Conservation (phyloP, 2,797 vertebrate species). For the Scolopax rusticola region DNA sequence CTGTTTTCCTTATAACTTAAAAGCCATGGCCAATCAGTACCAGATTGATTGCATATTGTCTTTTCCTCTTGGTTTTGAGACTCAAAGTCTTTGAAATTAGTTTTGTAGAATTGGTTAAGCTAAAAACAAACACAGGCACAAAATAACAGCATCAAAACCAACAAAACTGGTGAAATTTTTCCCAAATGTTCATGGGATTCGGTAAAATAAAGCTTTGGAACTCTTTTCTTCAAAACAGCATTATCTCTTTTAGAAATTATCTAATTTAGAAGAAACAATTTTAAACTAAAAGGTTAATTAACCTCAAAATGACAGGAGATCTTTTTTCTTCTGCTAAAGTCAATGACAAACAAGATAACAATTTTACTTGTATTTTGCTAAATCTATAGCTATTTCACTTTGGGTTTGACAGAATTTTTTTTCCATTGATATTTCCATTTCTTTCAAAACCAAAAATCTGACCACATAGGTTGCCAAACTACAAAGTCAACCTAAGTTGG, state of each 20-base stretch:
- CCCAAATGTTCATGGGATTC: background rate
- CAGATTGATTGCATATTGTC: background rate
- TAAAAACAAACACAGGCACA: background rate
- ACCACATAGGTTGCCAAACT: background rate
- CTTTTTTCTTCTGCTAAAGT: background rate
- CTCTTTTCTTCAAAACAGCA: background rate
- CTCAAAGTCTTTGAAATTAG: background rate
- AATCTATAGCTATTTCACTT: background rate
- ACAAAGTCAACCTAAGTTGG: background rate
- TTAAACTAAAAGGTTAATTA: slow-evolving; percentile 20
- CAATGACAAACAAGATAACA: background rate
- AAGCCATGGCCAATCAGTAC: background rate
- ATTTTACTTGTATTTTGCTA: background rate
- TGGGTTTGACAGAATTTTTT: background rate
- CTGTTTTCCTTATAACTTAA: background rate
- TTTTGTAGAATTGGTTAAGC: background rate
- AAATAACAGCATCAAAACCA: background rate
- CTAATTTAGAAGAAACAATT: background rate
- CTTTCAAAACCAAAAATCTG: background rate
- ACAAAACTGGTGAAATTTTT: background rate
- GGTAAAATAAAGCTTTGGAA: background rate
- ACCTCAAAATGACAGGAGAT: slow-evolving; percentile 29
- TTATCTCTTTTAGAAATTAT: background rate
- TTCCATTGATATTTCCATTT: background rate
- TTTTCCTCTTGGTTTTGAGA: background rate